Evolutionary conservation across 2,888 invertebrate species (phyloP), one percentile per base, ranked within the genome.

Genomic region (Hybos culiciformis): DNA sequence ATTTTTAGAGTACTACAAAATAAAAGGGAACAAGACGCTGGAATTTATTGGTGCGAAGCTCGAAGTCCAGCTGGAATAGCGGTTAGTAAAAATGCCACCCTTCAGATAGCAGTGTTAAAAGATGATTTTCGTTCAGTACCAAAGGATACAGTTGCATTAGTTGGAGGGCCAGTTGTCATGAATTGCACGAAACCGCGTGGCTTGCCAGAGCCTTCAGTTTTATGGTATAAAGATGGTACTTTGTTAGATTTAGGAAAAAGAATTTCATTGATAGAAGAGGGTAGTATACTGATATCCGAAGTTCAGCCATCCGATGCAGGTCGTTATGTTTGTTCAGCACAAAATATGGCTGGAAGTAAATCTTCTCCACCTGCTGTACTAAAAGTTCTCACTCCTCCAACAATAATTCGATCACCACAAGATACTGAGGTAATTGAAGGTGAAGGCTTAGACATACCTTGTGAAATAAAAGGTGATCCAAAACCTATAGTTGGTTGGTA

Each of bases 41-140:
- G 86, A 7, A 77, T 80, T 18, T 87, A 86, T 61, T 83, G 83
- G 78, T 86, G 86, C 60, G 78, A 83, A 47, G 86, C 85, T 4
- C 74, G 71, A 52, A 87, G 85, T 61, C 68, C 73, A 44, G 77
- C 77, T 24, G 86, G 86, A n/a, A 73, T 71, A 37, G 80, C 77
- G 37, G 71, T 74, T 50, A 83, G 82, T 56, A 70, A 78, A 50
- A 84, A 84, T 61, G 87, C 85, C 39, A 80, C 83, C 34, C 72
- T 87, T 50, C 78, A 81, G 64, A 80, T 83, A 52, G 83, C 83
- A 49, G 49, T 52, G 17, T 47, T 56, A 9, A 52, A 53, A 39
- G 55, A 55, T 48, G 56, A 55, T 34, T 56, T 56, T 45, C 53
- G 53, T 37, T 50, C 51, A 21, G 53, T 54, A 15, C 56, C 56